Percentiles rank a stretch among this genome's conserved stretches.
phyloP scores from a whole-genome alignment of 1,140 invertebrate species.

The Saccostrea cuccullata region DNA sequence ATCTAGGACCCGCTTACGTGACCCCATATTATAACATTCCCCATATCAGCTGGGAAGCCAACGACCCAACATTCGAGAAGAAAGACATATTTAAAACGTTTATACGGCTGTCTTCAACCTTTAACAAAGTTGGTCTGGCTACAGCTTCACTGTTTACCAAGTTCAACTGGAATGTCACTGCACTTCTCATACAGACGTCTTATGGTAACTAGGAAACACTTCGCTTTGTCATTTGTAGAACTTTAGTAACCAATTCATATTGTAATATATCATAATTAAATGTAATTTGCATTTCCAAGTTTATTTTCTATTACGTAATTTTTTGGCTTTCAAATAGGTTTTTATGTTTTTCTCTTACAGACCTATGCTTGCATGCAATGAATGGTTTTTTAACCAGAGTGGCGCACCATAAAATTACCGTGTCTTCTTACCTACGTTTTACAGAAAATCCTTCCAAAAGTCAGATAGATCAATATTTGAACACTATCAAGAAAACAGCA shows the following conservation, averaged over 20 bases:
- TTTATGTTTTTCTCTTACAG: too few species aligned
- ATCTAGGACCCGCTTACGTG: slow-evolving; percentile 5
- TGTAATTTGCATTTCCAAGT: background rate
- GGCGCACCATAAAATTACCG: background rate
- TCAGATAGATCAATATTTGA: background rate
- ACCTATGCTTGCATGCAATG: background rate
- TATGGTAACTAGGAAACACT: background rate
- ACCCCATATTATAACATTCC: slow-evolving; percentile 14
- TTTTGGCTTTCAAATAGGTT: too few species aligned
- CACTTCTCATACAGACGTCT: background rate
- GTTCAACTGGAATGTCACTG: background rate
- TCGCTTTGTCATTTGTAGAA: too few species aligned
- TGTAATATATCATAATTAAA: background rate
- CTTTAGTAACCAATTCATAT: too few species aligned
- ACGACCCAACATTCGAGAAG: background rate
- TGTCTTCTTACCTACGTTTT: background rate
- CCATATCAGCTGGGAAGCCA: slow-evolving; percentile 24
- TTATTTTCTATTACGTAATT: too few species aligned
- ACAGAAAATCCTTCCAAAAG: background rate
- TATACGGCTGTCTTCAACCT: background rate
- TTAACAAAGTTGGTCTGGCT: background rate
- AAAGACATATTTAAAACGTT: background rate
- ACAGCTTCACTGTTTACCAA: background rate
- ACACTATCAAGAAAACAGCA: background rate
- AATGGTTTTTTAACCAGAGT: background rate